Base-by-base conservation (phyloP, 2,888 invertebrate genomes). In the Bruchidius siliquastri region DNA sequence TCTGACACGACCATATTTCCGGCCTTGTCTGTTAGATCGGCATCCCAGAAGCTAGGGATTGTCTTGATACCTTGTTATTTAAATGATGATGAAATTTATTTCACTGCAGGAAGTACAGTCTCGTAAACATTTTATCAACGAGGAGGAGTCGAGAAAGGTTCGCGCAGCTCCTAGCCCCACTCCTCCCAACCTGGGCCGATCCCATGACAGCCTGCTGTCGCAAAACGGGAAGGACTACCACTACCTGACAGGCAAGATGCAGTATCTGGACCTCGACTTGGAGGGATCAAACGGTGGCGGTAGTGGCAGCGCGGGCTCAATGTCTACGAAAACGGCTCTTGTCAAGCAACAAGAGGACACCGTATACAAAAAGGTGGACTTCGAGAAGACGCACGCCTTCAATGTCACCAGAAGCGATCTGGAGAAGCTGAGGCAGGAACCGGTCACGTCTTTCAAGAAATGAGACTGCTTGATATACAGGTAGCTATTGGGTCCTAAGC, bases 311-410 rank as follows among this genome's bases (percentile, higher is more conserved):
- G 73, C 66, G 21, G 74, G 73, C 72, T 18, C 49, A 13, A 49
- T 18, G 49, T 3, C 18, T 13, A 74, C 74, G 67, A 77, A 76
- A 69, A 74, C 72, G 10, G 70, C 72, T 22, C 84, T 73, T 79
- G 76, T 81, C 10, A 81, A 81, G 79, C 82, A 85, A 72, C 77
- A 79, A 30, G 80, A 77, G 49, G 82, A 82, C 74, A 89, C 93
- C 0, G 95, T 95, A 10, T 97, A 97, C 86, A 96, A 96, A 85
- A 95, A 94, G 0, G 96, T 98, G 0, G 97, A 98, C 87, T 97
- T 97, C 88, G 88, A 96, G 72, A 97, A 96, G 88, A 98, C 97
- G 0, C 93, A 96, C 84, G 97, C 97, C 6, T 95, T 98, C 83
- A 96, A 95, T 86, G 92, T 94, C 75, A 96, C 95, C 67, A 90